Evolutionary conservation across 2,888 invertebrate genomes (phyloP).

Genomic region (Andrena fulva): DNA sequence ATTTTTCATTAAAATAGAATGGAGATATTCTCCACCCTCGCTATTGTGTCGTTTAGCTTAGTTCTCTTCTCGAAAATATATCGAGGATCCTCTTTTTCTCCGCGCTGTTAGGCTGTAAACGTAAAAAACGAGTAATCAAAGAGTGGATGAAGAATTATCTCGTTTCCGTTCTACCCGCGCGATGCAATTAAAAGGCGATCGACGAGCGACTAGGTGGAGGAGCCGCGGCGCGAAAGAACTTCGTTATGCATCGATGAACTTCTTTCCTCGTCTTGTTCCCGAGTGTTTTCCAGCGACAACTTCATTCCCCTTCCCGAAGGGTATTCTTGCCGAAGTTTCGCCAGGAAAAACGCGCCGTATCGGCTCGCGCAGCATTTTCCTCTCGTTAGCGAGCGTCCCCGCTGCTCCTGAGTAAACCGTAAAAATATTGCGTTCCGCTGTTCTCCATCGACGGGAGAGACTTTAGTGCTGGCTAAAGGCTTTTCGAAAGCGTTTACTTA

Average conservation of each 20-base stretch:
- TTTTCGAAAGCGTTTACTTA: background rate
- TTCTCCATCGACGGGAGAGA: background rate
- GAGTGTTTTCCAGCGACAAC: constrained; percentile 1
- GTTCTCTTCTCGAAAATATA: background rate
- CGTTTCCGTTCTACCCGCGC: background rate
- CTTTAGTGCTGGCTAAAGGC: background rate
- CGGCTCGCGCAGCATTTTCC: background rate
- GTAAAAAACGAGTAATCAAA: background rate
- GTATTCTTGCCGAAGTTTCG: constrained; percentile 4
- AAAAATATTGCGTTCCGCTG: background rate
- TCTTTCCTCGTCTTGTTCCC: constrained; percentile 1
- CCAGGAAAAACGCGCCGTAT: background rate
- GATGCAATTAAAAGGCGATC: constrained; percentile 18
- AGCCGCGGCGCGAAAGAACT: background rate
- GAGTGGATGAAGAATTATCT: background rate
- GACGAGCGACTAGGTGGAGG: background rate
- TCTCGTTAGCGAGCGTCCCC: background rate
- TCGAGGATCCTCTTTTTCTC: background rate
- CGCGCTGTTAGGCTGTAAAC: background rate
- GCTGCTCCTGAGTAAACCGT: background rate
- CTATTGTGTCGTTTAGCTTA: background rate
- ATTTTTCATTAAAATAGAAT: background rate
- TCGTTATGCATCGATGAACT: constrained; percentile 18
- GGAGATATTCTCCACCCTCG: background rate
- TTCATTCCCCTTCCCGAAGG: constrained; percentile 1